Evolutionary conservation across 2,113 vertebrate genomes (phyloP).

Genomic region (Turnix velox): DNA sequence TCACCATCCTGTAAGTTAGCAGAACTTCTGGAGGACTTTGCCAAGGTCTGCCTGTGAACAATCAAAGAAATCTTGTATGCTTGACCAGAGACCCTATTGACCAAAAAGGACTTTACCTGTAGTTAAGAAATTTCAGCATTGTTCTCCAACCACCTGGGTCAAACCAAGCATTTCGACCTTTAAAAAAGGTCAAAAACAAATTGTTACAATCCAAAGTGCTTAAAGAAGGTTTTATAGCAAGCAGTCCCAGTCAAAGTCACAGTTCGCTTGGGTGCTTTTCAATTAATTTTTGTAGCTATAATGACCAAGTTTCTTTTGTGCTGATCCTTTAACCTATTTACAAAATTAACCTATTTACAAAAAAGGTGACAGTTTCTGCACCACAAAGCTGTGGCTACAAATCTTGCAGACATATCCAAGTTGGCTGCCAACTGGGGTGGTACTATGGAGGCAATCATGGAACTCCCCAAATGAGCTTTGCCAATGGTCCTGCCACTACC

Average conservation of each 20-base stretch:
- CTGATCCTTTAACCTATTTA: background rate
- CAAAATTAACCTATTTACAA: background rate
- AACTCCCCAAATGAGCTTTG: background rate
- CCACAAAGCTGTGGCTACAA: background rate
- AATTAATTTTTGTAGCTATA: background rate
- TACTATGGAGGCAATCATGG: background rate
- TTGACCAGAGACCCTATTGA: slow-evolving; percentile 16
- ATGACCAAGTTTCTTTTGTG: background rate
- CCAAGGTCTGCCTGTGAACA: background rate
- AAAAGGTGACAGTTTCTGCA: background rate
- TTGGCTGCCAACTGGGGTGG: background rate
- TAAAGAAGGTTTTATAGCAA: background rate
- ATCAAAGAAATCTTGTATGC: slow-evolving; percentile 19
- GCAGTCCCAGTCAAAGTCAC: background rate
- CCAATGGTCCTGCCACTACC: background rate
- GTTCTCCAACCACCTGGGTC: slow-evolving; percentile 48
- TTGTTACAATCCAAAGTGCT: background rate
- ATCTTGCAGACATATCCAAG: background rate
- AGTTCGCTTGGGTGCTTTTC: background rate
- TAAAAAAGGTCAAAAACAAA: too few relatives aligned
- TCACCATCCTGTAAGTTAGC: background rate
- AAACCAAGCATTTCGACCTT: slow-evolving; percentile 52
- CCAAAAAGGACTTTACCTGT: background rate
- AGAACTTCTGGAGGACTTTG: background rate
- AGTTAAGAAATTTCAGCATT: slow-evolving; percentile 6